Percentiles rank a stretch among this genome's conserved stretches.
These are phyloP conservation scores for Canis aureus DNA, from an alignment of 2,113 vertebrate species.

Conservation along the genomic window DNA sequence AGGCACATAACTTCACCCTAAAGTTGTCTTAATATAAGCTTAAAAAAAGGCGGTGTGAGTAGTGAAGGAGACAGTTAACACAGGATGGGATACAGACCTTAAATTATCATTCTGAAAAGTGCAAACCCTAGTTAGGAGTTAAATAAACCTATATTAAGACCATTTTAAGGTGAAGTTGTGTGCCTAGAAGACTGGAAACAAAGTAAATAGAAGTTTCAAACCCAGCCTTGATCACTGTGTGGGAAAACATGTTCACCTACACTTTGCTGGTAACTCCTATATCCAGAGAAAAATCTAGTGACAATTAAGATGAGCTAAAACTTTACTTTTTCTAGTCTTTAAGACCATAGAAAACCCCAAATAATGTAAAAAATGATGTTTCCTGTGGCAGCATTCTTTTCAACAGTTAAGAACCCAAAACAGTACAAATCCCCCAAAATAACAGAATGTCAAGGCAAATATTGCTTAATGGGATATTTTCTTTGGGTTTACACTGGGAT, in stretches of 20 bases:
- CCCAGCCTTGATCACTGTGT: not conserved
- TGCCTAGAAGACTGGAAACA: not conserved
- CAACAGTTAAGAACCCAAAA: not conserved
- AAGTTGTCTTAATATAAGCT: not conserved
- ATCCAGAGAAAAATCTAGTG: not conserved
- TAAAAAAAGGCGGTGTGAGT: not conserved
- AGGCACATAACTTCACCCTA: not conserved
- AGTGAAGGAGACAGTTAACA: not conserved
- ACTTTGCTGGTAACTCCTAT: not conserved
- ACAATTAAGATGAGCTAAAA: not conserved
- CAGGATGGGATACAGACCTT: not conserved
- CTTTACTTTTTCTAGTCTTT: not conserved
- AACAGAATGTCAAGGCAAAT: not conserved
- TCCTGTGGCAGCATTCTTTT: not conserved
- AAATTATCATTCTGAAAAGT: not conserved
- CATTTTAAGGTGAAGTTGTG: not conserved
- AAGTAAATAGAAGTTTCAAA: not conserved
- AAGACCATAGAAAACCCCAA: not conserved
- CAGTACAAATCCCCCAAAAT: not conserved
- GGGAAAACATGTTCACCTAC: not conserved
- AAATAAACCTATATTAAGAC: not conserved
- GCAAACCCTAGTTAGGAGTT: not conserved
- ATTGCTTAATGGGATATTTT: not conserved
- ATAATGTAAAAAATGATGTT: not conserved
- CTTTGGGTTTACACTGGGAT: not conserved